phyloP scores from a whole-genome alignment of 2,888 invertebrate species.

The Ophioninae sp. region DNA sequence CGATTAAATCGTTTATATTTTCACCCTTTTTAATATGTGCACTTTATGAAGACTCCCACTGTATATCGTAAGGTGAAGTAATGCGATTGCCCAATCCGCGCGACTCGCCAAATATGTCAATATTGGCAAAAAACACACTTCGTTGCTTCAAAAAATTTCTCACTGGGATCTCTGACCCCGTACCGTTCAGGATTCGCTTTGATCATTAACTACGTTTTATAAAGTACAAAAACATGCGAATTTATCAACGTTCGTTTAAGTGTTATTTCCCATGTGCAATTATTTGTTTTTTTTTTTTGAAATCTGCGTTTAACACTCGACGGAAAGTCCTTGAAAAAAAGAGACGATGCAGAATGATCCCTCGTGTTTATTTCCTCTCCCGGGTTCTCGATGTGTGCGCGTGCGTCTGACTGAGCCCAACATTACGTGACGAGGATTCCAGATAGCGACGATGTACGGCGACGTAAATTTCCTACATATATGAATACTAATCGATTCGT shows the following conservation, averaged over 20 bases:
- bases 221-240: not conserved
- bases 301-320: slow-evolving; percentile 1
- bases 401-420: not conserved
- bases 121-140: not conserved
- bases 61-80: not conserved
- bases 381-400: slow-evolving; percentile 4
- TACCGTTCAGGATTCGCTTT: not conserved
- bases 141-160: not conserved
- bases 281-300: not conserved
- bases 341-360: not conserved
- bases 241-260: not conserved
- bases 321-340: not conserved
- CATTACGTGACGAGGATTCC: slow-evolving; percentile 19
- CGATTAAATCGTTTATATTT: no score
- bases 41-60: no score
- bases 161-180: not conserved
- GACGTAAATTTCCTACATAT: slow-evolving; percentile 28
- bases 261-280: not conserved
- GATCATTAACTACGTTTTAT: not conserved
- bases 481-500: slow-evolving; percentile 2
- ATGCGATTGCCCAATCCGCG: not conserved
- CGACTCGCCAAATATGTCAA: not conserved
- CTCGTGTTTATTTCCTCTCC: slow-evolving; percentile 15
- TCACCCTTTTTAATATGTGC: no score
- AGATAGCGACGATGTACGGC: not conserved